Conservation (phyloP, 2,888 invertebrate genomes). For the Gortyna flavago region DNA sequence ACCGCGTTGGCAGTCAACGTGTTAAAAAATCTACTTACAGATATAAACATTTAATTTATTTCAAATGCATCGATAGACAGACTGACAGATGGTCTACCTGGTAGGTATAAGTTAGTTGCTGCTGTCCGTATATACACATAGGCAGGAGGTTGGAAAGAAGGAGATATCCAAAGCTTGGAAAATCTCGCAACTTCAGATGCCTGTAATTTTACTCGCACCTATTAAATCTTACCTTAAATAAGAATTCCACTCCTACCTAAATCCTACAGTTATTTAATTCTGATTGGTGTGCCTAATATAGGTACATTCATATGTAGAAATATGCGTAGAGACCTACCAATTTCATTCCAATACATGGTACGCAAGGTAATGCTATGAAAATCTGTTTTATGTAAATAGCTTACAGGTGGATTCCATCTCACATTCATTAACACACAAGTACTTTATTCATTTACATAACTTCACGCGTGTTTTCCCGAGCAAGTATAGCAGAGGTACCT, state of each 20-base stretch:
- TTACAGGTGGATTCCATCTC: constrained; percentile 33
- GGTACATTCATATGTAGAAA: constrained; percentile 13
- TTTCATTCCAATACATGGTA: constrained; percentile 19
- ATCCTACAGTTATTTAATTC: neutral
- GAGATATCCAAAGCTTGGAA: neutral
- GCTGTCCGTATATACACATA: neutral
- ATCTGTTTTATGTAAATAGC: constrained; percentile 48
- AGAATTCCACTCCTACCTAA: neutral
- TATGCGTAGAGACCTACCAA: constrained; percentile 26
- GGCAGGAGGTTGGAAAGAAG: too few relatives aligned
- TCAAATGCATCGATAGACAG: neutral
- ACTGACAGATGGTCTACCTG: neutral
- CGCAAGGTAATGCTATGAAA: constrained; percentile 25
- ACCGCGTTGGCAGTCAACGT: too few relatives aligned
- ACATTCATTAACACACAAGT: constrained; percentile 33
- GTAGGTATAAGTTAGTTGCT: neutral
- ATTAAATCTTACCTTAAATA: neutral
- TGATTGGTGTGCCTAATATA: neutral
- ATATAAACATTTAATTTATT: too few relatives aligned
- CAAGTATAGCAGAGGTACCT: neutral
- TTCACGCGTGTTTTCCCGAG: neutral
- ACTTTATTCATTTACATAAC: constrained; percentile 33
- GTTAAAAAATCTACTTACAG: too few relatives aligned
- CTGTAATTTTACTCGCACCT: too few relatives aligned
- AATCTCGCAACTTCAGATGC: neutral